These are phyloP conservation scores for Ips typographus DNA, from an alignment of 1,140 invertebrate species.

Conservation along the genomic window DNA sequence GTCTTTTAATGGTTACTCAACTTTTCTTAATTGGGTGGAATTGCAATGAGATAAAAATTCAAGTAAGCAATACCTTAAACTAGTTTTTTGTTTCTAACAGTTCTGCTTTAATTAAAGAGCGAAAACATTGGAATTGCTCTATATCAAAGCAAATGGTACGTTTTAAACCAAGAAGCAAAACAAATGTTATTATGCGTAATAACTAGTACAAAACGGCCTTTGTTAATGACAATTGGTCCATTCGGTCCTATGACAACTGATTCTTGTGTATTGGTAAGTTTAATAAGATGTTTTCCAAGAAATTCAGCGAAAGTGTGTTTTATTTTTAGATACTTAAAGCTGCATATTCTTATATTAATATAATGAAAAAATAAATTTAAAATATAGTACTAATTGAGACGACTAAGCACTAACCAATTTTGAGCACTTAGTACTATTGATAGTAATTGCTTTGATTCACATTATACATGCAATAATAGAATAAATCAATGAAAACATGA, in stretches of 20 bases:
- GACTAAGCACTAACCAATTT: too few relatives aligned
- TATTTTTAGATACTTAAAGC: constrained; percentile 17
- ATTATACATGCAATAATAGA: too few relatives aligned
- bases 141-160: constrained; percentile 20
- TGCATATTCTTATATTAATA: constrained; percentile 15
- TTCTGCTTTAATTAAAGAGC: constrained; percentile 11
- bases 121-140: constrained; percentile 12
- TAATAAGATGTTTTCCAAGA: not conserved
- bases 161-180: constrained; percentile 9
- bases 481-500: too few relatives aligned
- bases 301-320: not conserved
- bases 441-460: too few relatives aligned
- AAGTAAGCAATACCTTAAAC: constrained; percentile 3
- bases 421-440: too few relatives aligned
- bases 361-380: constrained; percentile 3
- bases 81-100: not conserved
- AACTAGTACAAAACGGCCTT: constrained; percentile 2
- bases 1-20: constrained; percentile 3
- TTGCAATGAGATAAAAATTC: constrained; percentile 18
- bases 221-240: constrained; percentile 16
- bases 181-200: not conserved
- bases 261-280: constrained; percentile 8
- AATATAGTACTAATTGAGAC: too few relatives aligned
- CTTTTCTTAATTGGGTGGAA: constrained; percentile 16
- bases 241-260: constrained; percentile 24